phyloP scores from a whole-genome alignment of 1,140 invertebrate species.

The Oryzaephilus surinamensis region DNA sequence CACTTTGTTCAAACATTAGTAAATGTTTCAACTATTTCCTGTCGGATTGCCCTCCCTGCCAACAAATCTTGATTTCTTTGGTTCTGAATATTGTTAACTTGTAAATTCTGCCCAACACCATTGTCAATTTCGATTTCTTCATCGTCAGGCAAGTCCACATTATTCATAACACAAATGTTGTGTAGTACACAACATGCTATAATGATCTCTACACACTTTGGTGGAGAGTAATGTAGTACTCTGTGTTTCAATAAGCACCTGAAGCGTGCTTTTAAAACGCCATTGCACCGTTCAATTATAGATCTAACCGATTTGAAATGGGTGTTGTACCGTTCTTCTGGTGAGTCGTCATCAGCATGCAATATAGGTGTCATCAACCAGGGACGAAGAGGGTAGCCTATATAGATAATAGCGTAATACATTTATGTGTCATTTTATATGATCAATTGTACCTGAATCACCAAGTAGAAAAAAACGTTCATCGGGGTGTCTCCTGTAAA shows the following conservation, averaged over 20 bases:
- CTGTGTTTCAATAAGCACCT: slow-evolving; percentile 21
- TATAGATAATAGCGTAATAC: slow-evolving; percentile 20
- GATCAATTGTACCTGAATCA: too few relatives aligned
- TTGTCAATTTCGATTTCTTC: too few relatives aligned
- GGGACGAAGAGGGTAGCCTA: slow-evolving; percentile 31
- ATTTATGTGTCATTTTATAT: slow-evolving; percentile 5
- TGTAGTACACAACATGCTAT: slow-evolving; percentile 28
- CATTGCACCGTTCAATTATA: slow-evolving; percentile 33
- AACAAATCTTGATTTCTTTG: too few relatives aligned
- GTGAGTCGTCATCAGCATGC: slow-evolving; percentile 14
- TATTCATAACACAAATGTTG: slow-evolving; percentile 22
- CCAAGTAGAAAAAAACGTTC: slow-evolving; percentile 17
- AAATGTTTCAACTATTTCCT: too few relatives aligned
- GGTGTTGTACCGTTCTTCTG: slow-evolving; percentile 25
- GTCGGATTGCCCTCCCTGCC: too few relatives aligned
- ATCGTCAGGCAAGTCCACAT: slow-evolving; percentile 9
- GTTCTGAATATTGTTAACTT: too few relatives aligned
- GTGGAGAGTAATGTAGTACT: slow-evolving; percentile 21
- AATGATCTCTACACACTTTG: slow-evolving; percentile 17
- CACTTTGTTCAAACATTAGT: too few relatives aligned
- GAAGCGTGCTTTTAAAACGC: slow-evolving; percentile 29
- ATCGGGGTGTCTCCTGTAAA: slow-evolving; percentile 5
- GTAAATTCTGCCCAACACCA: too few relatives aligned
- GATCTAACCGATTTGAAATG: slow-evolving; percentile 21
- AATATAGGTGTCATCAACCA: slow-evolving; percentile 33